Conservation (phyloP, 2,113 vertebrate species). For the Coregonus clupeaformis region DNA sequence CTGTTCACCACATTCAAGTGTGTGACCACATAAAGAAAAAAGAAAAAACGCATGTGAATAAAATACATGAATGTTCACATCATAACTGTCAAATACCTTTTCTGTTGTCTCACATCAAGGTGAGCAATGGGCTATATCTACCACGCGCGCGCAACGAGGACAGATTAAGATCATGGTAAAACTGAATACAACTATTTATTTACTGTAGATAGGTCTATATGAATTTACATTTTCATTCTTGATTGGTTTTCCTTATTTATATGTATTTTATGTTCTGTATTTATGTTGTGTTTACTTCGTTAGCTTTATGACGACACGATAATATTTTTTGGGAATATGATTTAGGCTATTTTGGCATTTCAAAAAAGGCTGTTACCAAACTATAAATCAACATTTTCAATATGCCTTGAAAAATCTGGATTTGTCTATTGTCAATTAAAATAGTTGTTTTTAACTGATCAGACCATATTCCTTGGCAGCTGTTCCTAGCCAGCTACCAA, state of each 20-base stretch:
- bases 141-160: too few species aligned
- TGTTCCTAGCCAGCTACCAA: background rate
- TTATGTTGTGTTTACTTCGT: background rate
- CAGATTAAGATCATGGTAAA: too few species aligned
- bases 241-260: background rate
- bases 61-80: too few species aligned
- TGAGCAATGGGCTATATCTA: too few species aligned
- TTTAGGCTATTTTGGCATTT: background rate
- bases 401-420: background rate
- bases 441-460: too few species aligned
- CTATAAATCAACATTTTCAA: too few species aligned
- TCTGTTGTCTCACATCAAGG: too few species aligned
- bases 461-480: background rate
- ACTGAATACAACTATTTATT: background rate
- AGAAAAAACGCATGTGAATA: too few species aligned
- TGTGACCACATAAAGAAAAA: too few species aligned
- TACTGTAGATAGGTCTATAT: background rate
- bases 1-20: constrained; percentile 65
- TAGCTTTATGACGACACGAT: background rate
- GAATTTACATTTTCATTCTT: background rate
- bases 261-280: background rate
- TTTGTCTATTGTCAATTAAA: background rate
- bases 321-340: background rate
- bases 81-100: too few species aligned
- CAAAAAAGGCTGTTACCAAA: background rate